Evolutionary conservation across 2,888 invertebrate genomes (phyloP).

Genomic region (Agapostemon virescens): DNA sequence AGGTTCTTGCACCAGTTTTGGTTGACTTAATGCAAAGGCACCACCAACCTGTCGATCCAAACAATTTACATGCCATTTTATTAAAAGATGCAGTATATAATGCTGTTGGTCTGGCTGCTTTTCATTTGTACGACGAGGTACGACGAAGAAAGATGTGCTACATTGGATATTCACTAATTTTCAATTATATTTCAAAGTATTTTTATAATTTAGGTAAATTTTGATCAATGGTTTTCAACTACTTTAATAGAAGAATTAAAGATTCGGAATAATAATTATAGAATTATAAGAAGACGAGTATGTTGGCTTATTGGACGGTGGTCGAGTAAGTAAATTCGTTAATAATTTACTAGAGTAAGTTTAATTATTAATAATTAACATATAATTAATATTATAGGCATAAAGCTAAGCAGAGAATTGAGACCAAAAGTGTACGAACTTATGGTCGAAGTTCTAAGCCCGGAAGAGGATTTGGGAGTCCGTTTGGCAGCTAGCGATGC

Average conservation of each 20-base stretch:
- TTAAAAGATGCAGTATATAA: constrained; percentile 96
- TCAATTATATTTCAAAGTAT: background rate
- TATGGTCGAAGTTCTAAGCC: constrained; percentile 87
- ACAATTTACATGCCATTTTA: constrained; percentile 89
- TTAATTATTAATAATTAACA: too few species aligned
- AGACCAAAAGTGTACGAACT: constrained; percentile 91
- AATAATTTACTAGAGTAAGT: constrained; percentile 1
- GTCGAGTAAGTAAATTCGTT: constrained; percentile 81
- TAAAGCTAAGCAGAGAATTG: constrained; percentile 89
- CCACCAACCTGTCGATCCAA: constrained; percentile 85
- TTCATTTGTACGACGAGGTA: constrained; percentile 93
- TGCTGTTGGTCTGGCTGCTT: constrained; percentile 93
- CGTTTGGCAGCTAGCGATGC: constrained; percentile 93
- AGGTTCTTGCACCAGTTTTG: constrained; percentile 87
- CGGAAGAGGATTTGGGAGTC: constrained; percentile 93
- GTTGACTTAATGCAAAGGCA: constrained; percentile 86
- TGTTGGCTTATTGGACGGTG: constrained; percentile 91
- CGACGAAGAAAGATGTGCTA: background rate
- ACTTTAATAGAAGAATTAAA: constrained; percentile 91
- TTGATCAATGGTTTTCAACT: constrained; percentile 94
- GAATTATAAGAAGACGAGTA: constrained; percentile 91
- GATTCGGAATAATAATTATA: constrained; percentile 90
- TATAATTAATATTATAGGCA: constrained; percentile 78
- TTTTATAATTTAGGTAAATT: constrained; percentile 86
- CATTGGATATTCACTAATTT: background rate